These are phyloP conservation scores for Drepanosiphum platanoidis DNA, from an alignment of 2,888 invertebrate species.

Conservation along the genomic window DNA sequence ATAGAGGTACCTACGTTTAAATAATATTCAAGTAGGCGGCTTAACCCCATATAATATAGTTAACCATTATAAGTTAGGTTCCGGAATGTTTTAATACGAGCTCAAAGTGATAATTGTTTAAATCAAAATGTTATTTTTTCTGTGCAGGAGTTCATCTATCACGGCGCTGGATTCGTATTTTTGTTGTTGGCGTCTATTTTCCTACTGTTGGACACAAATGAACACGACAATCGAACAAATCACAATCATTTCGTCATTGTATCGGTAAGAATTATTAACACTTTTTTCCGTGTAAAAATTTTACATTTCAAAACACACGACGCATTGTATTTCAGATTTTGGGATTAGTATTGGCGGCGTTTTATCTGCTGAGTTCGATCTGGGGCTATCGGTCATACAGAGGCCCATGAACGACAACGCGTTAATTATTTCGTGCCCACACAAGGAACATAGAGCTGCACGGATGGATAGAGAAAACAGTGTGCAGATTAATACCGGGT, in stretches of 20 bases:
- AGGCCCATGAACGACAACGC: slow-evolving; percentile 73
- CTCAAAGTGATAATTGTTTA: too few species aligned
- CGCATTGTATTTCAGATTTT: too few species aligned
- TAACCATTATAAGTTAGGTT: too few species aligned
- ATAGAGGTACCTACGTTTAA: too few species aligned
- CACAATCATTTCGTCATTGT: slow-evolving; percentile 78
- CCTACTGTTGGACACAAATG: slow-evolving; percentile 74
- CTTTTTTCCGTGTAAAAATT: too few species aligned
- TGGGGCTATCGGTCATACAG: slow-evolving; percentile 81
- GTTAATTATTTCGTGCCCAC: not conserved
- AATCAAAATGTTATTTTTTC: slow-evolving; percentile 41
- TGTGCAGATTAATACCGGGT: not conserved
- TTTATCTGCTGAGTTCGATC: slow-evolving; percentile 82
- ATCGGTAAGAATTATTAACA: slow-evolving; percentile 71
- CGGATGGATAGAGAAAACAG: not conserved
- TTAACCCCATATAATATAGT: too few species aligned
- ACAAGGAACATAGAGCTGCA: slow-evolving; percentile 3
- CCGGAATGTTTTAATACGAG: too few species aligned
- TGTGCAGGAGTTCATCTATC: slow-evolving; percentile 84
- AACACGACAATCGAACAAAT: slow-evolving; percentile 63
- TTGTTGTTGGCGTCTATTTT: slow-evolving; percentile 78
- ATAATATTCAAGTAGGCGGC: too few species aligned
- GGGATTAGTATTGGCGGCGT: slow-evolving; percentile 77
- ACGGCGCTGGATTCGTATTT: slow-evolving; percentile 78
- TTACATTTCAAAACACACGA: too few species aligned